Percentiles rank a stretch among this genome's conserved stretches.
Conservation (phyloP, 2,797 vertebrate species). For the Esox masquinongy region DNA sequence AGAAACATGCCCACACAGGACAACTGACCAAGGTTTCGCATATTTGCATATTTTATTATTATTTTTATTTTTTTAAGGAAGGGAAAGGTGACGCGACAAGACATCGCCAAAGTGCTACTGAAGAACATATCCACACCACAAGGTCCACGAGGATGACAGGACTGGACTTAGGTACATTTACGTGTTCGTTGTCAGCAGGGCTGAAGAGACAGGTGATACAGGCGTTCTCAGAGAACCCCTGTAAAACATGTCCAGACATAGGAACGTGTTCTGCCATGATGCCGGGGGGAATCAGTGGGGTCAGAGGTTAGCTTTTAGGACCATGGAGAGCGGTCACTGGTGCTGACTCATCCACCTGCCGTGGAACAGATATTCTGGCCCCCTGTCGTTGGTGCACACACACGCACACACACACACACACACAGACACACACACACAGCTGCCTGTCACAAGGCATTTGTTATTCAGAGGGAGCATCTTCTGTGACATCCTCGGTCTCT, state of each 20-base stretch:
- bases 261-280: background rate
- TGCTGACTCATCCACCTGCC: conserved; percentile 1
- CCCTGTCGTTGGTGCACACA: background rate
- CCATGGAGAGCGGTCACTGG: background rate
- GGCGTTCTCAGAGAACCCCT: background rate
- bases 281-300: background rate
- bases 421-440: conserved; percentile 1
- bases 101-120: background rate
- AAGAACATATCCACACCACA: background rate
- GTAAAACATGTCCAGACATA: background rate
- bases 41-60: no score
- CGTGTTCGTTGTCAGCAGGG: no score
- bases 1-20: background rate
- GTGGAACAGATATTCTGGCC: background rate
- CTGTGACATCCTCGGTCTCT: background rate
- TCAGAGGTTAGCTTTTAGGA: background rate
- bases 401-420: conserved; percentile 6
- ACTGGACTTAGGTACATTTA: no score
- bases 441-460: conserved; percentile 6
- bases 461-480: background rate
- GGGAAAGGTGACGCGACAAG: background rate
- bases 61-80: background rate
- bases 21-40: background rate
- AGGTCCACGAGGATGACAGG: no score
- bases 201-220: no score